Conservation (phyloP, 2,888 invertebrate species). For the Drepanosiphum platanoidis region DNA sequence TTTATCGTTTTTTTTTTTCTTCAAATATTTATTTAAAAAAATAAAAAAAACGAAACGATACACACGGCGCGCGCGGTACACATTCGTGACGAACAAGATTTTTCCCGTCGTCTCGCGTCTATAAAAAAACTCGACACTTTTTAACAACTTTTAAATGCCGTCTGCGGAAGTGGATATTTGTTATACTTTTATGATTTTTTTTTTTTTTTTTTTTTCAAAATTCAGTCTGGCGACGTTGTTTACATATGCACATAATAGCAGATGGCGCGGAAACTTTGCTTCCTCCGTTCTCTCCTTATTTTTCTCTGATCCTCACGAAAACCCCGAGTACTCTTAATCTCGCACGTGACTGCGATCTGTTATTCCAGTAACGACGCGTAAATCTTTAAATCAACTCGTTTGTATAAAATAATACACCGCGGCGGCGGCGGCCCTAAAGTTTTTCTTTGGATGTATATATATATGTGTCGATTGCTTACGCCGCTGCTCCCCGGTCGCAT, state of each 20-base stretch:
- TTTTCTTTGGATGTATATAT: conserved; percentile 19
- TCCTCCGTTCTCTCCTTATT: neutral
- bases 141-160: neutral
- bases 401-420: neutral
- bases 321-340: neutral
- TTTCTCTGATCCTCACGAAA: neutral
- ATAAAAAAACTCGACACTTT: neutral
- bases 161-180: neutral
- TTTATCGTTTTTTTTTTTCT: neutral
- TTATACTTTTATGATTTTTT: neutral
- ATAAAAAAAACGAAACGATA: neutral
- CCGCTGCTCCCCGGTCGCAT: neutral
- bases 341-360: conserved; percentile 7
- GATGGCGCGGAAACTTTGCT: neutral
- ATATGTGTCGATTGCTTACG: neutral
- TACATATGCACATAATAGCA: conserved; percentile 10
- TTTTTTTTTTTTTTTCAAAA: neutral
- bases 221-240: neutral
- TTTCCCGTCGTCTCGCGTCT: neutral
- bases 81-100: neutral
- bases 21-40: too few species aligned
- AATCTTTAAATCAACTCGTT: conserved; percentile 17
- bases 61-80: neutral
- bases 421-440: neutral
- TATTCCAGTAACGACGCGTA: neutral